Conservation (phyloP, 2,888 invertebrate genomes). For the Drosophila flavopinicola region DNA sequence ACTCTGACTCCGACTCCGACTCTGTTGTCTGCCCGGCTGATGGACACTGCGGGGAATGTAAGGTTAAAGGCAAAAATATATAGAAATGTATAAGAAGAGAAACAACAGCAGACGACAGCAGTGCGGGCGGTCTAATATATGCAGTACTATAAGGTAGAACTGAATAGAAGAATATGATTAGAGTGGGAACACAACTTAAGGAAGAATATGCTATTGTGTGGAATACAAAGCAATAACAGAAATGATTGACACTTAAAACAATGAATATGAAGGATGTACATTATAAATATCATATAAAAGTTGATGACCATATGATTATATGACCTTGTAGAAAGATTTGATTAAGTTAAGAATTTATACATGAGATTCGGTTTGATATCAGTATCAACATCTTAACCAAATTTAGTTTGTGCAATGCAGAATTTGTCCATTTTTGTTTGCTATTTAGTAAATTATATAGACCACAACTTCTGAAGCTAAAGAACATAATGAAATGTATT, state of each 20-base stretch:
- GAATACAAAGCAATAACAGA: conserved; percentile 1
- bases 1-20: no score
- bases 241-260: neutral
- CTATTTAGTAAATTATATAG: no score
- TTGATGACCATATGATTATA: no score
- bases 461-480: no score
- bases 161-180: conserved; percentile 9
- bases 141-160: conserved; percentile 8
- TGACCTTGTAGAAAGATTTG: no score
- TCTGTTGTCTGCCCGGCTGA: conserved; percentile 53
- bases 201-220: conserved; percentile 4
- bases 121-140: conserved; percentile 45
- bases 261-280: no score
- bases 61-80: conserved; percentile 2
- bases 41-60: conserved; percentile 38
- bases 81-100: conserved; percentile 2
- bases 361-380: no score
- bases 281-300: conserved; percentile 5
- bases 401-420: no score
- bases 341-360: no score
- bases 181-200: conserved; percentile 1
- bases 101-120: conserved; percentile 7
- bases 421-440: no score
- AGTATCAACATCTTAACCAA: no score
- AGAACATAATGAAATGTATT: no score